Conservation (phyloP, 2,113 vertebrate genomes). For the Vombatus ursinus region DNA sequence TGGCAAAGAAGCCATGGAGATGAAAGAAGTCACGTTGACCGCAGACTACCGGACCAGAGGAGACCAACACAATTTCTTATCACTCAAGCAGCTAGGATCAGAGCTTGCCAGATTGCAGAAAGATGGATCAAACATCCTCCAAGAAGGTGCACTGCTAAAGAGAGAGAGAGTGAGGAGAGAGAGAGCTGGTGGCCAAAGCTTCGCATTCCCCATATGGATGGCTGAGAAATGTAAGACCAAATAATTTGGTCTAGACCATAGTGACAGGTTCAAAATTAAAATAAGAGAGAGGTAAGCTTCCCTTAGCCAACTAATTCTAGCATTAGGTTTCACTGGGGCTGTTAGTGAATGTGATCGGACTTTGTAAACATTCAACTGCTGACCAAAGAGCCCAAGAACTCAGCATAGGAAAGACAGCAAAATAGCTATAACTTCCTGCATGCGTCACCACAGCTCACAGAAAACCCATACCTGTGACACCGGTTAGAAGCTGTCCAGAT, state of each 20-base stretch:
- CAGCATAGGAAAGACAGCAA: neutral
- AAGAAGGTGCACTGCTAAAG: too few species aligned
- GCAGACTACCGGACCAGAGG: slow-evolving; percentile 34
- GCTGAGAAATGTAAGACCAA: slow-evolving; percentile 60
- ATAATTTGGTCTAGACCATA: slow-evolving; percentile 68
- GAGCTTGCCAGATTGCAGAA: neutral
- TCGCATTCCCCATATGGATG: slow-evolving; percentile 65
- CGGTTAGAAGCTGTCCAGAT: neutral
- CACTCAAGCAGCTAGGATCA: neutral
- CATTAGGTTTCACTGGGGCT: slow-evolving; percentile 51
- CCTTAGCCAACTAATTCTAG: slow-evolving; percentile 50
- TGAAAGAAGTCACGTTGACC: neutral
- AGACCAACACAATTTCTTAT: slow-evolving; percentile 44
- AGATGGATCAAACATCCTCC: neutral
- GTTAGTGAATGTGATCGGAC: slow-evolving; percentile 60
- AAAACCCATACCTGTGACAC: neutral
- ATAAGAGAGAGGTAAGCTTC: slow-evolving; percentile 64
- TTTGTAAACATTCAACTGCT: slow-evolving; percentile 31
- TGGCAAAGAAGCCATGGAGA: neutral
- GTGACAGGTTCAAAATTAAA: slow-evolving; percentile 74
- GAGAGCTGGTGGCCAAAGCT: slow-evolving; percentile 41
- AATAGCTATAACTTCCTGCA: neutral
- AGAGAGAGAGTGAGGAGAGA: slow-evolving; percentile 49
- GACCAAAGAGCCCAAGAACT: slow-evolving; percentile 23
- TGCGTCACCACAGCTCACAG: neutral